Conservation (phyloP, 2,888 invertebrate species). For the Apodemia hepburni region DNA sequence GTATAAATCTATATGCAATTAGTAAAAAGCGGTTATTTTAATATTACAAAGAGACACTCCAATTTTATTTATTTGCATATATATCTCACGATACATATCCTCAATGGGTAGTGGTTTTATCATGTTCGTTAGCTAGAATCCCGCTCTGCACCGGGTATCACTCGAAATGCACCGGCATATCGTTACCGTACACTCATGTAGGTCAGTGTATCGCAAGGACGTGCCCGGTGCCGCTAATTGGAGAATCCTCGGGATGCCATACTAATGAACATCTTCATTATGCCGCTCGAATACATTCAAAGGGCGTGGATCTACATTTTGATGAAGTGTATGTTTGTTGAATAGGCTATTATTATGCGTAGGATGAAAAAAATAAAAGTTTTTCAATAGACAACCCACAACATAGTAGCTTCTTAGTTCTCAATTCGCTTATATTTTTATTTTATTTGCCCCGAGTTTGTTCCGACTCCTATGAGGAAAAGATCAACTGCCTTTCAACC, state of each 20-base stretch:
- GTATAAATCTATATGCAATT: too few species aligned
- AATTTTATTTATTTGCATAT: too few species aligned
- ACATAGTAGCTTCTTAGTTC: too few species aligned
- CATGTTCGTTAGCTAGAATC: background rate
- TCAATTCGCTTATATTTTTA: too few species aligned
- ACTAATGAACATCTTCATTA: slow-evolving; percentile 2
- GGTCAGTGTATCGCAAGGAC: slow-evolving; percentile 10
- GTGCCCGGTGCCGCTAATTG: background rate
- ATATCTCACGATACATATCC: background rate
- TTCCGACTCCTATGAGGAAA: too few species aligned
- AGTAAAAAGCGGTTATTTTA: too few species aligned
- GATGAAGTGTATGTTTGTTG: background rate
- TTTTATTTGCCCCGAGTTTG: too few species aligned
- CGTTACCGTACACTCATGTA: background rate
- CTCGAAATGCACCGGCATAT: background rate
- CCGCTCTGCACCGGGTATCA: background rate
- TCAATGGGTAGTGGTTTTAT: background rate
- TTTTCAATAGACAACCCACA: too few species aligned
- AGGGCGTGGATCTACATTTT: background rate
- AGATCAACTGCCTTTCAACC: too few species aligned
- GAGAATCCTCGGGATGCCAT: slow-evolving; percentile 5
- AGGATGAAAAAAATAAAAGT: too few species aligned
- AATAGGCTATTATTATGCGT: too few species aligned
- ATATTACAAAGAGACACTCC: too few species aligned
- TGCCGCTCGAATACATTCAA: background rate